Conservation (phyloP, 2,797 vertebrate species). For the Cryptoblepharus egeriae region DNA sequence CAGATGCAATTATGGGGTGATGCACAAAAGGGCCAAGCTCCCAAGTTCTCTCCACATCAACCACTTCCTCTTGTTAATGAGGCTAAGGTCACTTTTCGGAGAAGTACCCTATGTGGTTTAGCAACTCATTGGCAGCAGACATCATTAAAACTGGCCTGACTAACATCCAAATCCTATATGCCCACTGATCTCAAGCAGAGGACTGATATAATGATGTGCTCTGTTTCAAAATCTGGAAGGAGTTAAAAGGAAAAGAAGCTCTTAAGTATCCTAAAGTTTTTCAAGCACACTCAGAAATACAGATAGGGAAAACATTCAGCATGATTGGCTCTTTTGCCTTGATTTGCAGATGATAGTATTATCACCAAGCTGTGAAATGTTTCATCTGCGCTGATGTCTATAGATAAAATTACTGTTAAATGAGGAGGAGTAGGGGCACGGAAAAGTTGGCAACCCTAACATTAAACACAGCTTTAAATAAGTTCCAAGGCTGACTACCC, state of each 20-base stretch:
- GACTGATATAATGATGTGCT: background rate
- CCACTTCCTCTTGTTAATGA: slow-evolving; percentile 32
- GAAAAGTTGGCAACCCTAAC: background rate
- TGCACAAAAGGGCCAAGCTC: background rate
- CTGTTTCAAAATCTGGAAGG: slow-evolving; percentile 16
- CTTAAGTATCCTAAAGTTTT: background rate
- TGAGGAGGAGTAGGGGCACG: background rate
- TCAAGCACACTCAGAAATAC: background rate
- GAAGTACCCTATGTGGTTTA: slow-evolving; percentile 10
- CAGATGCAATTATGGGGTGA: slow-evolving; percentile 3
- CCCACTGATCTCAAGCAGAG: background rate
- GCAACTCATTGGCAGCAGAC: background rate
- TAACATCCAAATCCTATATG: background rate
- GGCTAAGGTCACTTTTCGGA: background rate
- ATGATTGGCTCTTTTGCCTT: no score
- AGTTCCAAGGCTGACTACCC: background rate
- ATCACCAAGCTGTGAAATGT: no score
- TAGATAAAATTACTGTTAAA: background rate
- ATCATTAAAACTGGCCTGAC: slow-evolving; percentile 6
- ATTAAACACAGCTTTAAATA: background rate
- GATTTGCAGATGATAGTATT: no score
- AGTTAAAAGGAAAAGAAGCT: background rate
- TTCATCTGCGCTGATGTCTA: background rate
- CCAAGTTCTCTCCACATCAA: background rate
- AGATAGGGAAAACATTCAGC: background rate